phyloP scores from a whole-genome alignment of 2,888 invertebrate genomes.

The Eupithecia abbreviata region DNA sequence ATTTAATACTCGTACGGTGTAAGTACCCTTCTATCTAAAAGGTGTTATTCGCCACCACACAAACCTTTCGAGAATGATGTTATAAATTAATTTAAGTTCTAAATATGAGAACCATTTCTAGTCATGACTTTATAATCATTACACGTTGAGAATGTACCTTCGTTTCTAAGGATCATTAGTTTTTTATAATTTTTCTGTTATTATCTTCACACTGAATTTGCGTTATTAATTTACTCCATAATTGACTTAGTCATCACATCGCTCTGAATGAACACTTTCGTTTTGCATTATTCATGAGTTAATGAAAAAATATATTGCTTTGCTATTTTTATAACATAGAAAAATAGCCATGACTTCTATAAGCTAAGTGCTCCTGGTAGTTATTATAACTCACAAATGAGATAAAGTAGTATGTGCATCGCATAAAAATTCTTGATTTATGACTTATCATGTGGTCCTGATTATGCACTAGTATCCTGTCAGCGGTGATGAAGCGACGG shows the following conservation, averaged over 20 bases:
- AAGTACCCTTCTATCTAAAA: neutral
- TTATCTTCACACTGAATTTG: slow-evolving; percentile 45
- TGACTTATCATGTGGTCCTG: slow-evolving; percentile 32
- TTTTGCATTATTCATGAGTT: slow-evolving; percentile 40
- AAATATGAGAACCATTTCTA: slow-evolving; percentile 27
- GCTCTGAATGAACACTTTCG: slow-evolving; percentile 46
- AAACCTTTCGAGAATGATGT: neutral
- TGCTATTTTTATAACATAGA: slow-evolving; percentile 11
- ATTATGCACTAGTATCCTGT: slow-evolving; percentile 25
- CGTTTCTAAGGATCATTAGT: slow-evolving; percentile 50
- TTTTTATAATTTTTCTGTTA: slow-evolving; percentile 47
- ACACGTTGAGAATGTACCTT: slow-evolving; percentile 32
- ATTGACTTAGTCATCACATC: slow-evolving; percentile 47
- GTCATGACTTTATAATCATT: slow-evolving; percentile 39
- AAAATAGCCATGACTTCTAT: slow-evolving; percentile 11
- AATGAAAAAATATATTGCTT: slow-evolving; percentile 29
- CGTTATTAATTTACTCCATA: slow-evolving; percentile 45
- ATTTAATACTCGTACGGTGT: neutral
- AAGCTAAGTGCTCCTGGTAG: slow-evolving; percentile 23
- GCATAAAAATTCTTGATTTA: slow-evolving; percentile 40
- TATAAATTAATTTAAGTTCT: slow-evolving; percentile 29
- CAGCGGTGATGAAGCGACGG: slow-evolving; percentile 37
- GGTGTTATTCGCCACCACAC: neutral
- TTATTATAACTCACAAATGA: slow-evolving; percentile 13
- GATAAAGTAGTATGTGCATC: slow-evolving; percentile 22